phyloP scores from a whole-genome alignment of 2,113 vertebrate species.

The Ameiurus melas region DNA sequence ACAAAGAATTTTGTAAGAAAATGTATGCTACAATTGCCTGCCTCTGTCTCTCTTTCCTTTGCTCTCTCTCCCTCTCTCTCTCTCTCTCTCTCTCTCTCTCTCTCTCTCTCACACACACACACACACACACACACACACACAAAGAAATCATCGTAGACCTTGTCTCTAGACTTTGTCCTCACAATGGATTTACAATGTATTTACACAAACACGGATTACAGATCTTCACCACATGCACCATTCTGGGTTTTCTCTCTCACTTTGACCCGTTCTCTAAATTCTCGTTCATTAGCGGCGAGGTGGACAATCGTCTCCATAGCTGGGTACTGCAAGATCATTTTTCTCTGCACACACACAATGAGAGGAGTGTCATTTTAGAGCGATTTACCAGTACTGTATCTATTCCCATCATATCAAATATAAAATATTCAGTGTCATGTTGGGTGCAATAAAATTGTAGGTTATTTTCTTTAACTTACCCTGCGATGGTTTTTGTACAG shows the following conservation, averaged over 20 bases:
- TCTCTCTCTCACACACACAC: conserved; percentile 35
- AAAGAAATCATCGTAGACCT: not conserved
- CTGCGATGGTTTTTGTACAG: conserved; percentile 71
- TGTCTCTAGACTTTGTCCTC: not conserved
- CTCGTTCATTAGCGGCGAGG: conserved; percentile 61
- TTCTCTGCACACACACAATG: conserved; percentile 61
- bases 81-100: not conserved
- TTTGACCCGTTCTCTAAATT: conserved; percentile 56
- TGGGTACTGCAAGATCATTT: conserved; percentile 65
- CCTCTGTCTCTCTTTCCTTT: not conserved
- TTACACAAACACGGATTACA: conserved; percentile 28
- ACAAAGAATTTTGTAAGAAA: not conserved
- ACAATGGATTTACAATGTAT: not conserved
- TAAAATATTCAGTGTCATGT: not conserved
- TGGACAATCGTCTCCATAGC: conserved; percentile 75
- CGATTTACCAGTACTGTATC: not conserved
- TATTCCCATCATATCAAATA: not conserved
- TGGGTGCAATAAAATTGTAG: not conserved
- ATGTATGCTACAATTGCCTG: conserved; percentile 64
- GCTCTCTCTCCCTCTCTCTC: not conserved
- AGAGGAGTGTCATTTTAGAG: not conserved
- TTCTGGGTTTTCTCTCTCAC: conserved; percentile 42
- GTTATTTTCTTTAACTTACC: conserved; percentile 56
- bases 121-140: not conserved
- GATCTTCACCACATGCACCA: not conserved